phyloP scores from a whole-genome alignment of 2,797 vertebrate genomes.

The Oreortyx pictus region DNA sequence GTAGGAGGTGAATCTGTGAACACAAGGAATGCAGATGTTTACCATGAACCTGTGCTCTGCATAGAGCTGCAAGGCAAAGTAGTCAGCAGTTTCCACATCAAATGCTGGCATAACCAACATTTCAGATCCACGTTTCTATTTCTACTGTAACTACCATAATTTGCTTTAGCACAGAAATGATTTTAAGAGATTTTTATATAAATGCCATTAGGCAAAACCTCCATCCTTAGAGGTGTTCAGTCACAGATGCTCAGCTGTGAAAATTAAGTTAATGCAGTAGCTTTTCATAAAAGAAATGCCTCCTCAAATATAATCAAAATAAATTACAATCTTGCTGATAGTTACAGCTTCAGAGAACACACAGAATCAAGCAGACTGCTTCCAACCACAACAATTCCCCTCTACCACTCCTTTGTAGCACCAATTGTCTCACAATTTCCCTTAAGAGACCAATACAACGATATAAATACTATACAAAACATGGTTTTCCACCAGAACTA shows the following conservation, averaged over 20 bases:
- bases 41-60: neutral
- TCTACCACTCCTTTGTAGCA: neutral
- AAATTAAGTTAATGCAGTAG: neutral
- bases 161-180: neutral
- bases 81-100: neutral
- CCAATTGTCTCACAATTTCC: neutral
- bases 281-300: neutral
- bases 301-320: neutral
- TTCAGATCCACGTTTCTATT: neutral
- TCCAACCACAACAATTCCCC: neutral
- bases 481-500: neutral
- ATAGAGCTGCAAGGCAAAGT: neutral
- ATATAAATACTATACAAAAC: neutral
- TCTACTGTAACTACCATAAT: neutral
- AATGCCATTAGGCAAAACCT: neutral
- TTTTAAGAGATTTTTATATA: neutral
- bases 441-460: neutral
- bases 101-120: neutral
- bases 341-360: neutral
- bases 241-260: neutral
- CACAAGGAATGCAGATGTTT: neutral
- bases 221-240: neutral
- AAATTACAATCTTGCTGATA: neutral
- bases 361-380: neutral
- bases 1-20: neutral